Evolutionary conservation across 1,140 invertebrate genomes (phyloP).

Genomic region (Drosophila ironensis): DNA sequence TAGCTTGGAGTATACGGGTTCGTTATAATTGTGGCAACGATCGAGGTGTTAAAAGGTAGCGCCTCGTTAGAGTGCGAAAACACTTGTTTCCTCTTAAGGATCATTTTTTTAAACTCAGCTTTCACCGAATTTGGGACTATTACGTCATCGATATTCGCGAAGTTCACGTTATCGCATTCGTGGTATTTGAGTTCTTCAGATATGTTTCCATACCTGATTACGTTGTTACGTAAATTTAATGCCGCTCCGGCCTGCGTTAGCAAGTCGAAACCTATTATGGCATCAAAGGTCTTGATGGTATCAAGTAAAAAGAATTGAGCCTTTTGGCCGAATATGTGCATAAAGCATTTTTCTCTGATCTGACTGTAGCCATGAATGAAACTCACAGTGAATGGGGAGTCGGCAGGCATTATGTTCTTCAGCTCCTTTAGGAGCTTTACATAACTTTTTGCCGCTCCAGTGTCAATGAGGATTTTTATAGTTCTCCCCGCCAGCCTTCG

Average conservation of each 20-base stretch:
- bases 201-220: slow-evolving; percentile 2
- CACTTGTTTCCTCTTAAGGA: neutral
- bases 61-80: neutral
- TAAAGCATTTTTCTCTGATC: slow-evolving; percentile 2
- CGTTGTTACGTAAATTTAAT: neutral
- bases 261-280: neutral
- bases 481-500: slow-evolving; percentile 9
- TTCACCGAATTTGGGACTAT: neutral
- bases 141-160: neutral
- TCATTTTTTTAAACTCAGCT: neutral
- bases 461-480: slow-evolving; percentile 11
- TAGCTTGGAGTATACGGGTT: slow-evolving; percentile 4
- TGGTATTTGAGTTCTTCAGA: neutral
- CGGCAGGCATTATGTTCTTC: slow-evolving; percentile 5
- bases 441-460: slow-evolving; percentile 11
- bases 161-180: slow-evolving; percentile 1
- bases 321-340: slow-evolving; percentile 8
- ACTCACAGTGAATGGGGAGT: slow-evolving; percentile 12
- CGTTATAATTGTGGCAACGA: neutral
- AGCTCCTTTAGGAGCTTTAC: slow-evolving; percentile 14
- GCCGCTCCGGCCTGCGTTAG: neutral
- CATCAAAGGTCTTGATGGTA: neutral
- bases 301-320: neutral
- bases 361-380: slow-evolving; percentile 9
- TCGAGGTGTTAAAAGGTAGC: neutral